Conservation (phyloP, 2,797 vertebrate species). For the Pseudomugil gertrudae region DNA sequence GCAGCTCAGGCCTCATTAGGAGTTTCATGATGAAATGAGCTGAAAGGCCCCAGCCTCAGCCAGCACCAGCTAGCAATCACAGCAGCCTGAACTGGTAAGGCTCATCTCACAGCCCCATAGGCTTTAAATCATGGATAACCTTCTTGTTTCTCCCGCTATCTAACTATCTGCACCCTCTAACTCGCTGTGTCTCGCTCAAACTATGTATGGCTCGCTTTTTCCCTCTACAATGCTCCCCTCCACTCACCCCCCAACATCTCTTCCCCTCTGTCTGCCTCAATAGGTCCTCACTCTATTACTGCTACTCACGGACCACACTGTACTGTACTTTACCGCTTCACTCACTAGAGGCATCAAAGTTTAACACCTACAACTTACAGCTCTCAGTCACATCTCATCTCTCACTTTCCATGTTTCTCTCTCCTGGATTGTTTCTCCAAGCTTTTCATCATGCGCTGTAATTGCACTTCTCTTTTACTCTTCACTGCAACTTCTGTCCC, state of each 20-base stretch:
- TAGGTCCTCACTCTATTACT: conserved; percentile 62
- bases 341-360: conserved; percentile 80
- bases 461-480: conserved; percentile 22
- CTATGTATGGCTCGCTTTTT: conserved; percentile 56
- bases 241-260: neutral
- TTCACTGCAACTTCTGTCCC: conserved; percentile 13
- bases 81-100: conserved; percentile 72
- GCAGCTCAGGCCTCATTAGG: conserved; percentile 80
- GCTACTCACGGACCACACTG: conserved; percentile 63
- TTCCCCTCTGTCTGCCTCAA: conserved; percentile 43
- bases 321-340: conserved; percentile 64
- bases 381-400: conserved; percentile 70
- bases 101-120: conserved; percentile 77
- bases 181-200: conserved; percentile 64
- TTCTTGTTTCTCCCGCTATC: conserved; percentile 72
- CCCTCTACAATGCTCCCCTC: conserved; percentile 49
- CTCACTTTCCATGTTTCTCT: conserved; percentile 57
- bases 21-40: conserved; percentile 84
- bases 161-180: conserved; percentile 69
- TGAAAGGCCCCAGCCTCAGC: conserved; percentile 79
- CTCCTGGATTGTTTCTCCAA: conserved; percentile 50
- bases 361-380: conserved; percentile 74
- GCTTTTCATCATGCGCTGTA: conserved; percentile 69
- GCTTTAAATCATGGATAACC: conserved; percentile 85
- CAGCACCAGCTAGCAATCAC: conserved; percentile 78